phyloP scores from a whole-genome alignment of 2,888 invertebrate genomes.

The Scaptodrosophila latifasciaeformis region DNA sequence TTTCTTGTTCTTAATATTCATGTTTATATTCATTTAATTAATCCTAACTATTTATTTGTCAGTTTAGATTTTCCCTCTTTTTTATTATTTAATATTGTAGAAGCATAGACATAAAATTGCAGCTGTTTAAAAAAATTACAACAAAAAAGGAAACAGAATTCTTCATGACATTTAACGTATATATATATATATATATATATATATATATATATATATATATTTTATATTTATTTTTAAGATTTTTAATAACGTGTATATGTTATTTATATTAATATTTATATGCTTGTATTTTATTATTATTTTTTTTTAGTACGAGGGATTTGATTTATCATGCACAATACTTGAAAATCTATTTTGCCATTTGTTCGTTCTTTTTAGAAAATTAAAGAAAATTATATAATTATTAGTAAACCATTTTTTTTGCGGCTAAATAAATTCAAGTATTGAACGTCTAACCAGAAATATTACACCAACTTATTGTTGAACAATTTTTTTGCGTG shows the following conservation, averaged over 20 bases:
- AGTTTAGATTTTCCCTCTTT: too few relatives aligned
- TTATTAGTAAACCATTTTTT: conserved; percentile 16
- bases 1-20: too few relatives aligned
- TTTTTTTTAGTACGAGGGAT: conserved; percentile 73
- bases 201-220: conserved; percentile 4
- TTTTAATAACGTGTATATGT: conserved; percentile 9
- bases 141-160: too few relatives aligned
- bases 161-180: too few relatives aligned
- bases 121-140: too few relatives aligned
- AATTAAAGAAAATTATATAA: conserved; percentile 31
- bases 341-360: conserved; percentile 70
- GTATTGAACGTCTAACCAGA: conserved; percentile 74
- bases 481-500: conserved; percentile 67
- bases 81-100: too few relatives aligned
- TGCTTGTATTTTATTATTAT: conserved; percentile 52
- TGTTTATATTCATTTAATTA: too few relatives aligned
- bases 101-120: too few relatives aligned
- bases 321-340: conserved; percentile 74
- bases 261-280: conserved; percentile 32
- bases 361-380: conserved; percentile 35
- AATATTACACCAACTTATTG: conserved; percentile 75
- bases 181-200: too few relatives aligned
- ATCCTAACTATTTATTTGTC: too few relatives aligned
- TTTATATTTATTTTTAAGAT: conserved; percentile 28
- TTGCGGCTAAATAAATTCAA: conserved; percentile 72